These are phyloP conservation scores for Chloroceryle aenea DNA, from an alignment of 2,113 vertebrate genomes.

Conservation along the genomic window DNA sequence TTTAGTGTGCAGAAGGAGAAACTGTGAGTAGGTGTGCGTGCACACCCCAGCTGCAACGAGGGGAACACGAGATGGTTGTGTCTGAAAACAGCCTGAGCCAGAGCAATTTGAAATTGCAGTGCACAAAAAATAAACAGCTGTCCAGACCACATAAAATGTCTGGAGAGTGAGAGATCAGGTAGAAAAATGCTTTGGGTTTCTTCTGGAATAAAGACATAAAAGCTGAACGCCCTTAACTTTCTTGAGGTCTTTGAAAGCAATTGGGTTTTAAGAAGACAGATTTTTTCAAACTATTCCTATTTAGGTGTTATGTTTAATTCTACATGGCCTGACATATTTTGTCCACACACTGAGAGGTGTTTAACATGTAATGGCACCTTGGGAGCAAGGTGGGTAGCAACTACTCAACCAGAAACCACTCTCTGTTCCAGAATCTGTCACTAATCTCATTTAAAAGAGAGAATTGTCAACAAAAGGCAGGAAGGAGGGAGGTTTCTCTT, in stretches of 20 bases:
- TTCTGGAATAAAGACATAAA: neutral
- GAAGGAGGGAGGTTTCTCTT: neutral
- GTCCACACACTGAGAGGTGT: neutral
- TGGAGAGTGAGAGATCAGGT: neutral
- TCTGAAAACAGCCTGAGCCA: neutral
- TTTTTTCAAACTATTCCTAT: neutral
- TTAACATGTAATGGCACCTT: neutral
- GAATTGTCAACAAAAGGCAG: neutral
- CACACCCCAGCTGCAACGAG: neutral
- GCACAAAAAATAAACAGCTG: neutral
- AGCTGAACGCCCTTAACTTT: neutral
- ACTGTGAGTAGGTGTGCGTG: neutral
- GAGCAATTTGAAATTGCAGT: neutral
- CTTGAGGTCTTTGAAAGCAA: neutral
- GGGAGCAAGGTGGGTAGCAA: neutral
- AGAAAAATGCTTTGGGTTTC: neutral
- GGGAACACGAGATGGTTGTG: neutral
- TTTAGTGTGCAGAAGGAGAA: neutral
- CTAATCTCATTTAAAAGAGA: neutral
- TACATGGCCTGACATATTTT: neutral
- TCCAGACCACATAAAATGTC: neutral
- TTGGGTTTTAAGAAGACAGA: neutral
- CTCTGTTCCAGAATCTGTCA: neutral
- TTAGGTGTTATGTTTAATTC: neutral
- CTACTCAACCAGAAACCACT: neutral